A percentile compares a stretch with the other conserved stretches of the same genome.
phyloP scores from a whole-genome alignment of 2,113 vertebrate genomes.

The Anarhynchus alexandrinus region DNA sequence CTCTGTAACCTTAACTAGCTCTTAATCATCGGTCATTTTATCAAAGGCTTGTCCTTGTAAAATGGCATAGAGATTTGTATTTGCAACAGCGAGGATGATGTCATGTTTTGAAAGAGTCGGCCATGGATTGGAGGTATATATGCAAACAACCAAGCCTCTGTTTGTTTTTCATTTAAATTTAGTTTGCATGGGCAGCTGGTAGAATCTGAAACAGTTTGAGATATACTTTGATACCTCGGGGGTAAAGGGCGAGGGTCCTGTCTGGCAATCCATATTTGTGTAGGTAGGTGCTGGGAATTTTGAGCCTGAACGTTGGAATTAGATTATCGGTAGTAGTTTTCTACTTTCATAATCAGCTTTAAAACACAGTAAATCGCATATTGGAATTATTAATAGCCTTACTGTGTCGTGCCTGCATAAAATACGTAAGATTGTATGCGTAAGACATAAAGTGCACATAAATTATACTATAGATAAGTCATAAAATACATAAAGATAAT shows the following conservation, averaged over 20 bases:
- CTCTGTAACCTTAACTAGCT: neutral
- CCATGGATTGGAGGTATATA: constrained; percentile 19
- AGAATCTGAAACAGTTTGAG: constrained; percentile 51
- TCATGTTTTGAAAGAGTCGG: constrained; percentile 32
- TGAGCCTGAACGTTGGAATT: neutral
- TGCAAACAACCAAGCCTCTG: constrained; percentile 57
- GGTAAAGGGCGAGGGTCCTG: neutral
- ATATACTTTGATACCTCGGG: neutral
- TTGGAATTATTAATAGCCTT: neutral
- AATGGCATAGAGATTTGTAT: constrained; percentile 4
- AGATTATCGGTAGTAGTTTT: neutral
- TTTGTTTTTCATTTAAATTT: constrained; percentile 67
- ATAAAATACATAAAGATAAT: neutral
- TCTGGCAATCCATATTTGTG: neutral
- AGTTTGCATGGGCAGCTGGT: constrained; percentile 61
- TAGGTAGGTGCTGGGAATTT: neutral
- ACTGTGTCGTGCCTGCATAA: neutral
- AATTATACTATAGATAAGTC: neutral
- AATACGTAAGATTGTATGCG: accelerated
- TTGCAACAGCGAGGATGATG: neutral
- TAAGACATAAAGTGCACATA: neutral
- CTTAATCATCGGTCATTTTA: neutral
- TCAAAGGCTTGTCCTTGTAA: neutral
- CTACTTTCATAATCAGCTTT: neutral
- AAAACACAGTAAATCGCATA: neutral